Conservation (phyloP, 2,797 vertebrate species). For the Paedocypris micromegethes region DNA sequence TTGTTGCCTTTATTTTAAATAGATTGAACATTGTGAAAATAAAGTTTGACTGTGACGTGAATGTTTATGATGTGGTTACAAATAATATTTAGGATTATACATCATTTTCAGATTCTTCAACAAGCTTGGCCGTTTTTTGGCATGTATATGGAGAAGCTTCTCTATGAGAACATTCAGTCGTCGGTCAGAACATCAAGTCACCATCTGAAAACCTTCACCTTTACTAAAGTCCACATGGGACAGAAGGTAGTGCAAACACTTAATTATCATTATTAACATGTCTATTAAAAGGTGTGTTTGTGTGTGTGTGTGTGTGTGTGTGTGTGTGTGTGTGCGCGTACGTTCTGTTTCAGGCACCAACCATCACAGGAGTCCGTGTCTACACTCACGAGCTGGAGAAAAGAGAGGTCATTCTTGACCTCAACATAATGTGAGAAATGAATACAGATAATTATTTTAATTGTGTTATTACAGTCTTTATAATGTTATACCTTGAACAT, state of each 20-base stretch:
- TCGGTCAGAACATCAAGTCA: slow-evolving; percentile 73
- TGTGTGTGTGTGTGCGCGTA: not conserved
- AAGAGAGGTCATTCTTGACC: slow-evolving; percentile 82
- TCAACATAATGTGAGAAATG: slow-evolving; percentile 78
- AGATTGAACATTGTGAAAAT: not conserved
- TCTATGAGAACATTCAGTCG: slow-evolving; percentile 79
- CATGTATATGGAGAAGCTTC: slow-evolving; percentile 85
- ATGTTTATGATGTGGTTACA: too few relatives aligned
- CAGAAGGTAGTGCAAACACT: slow-evolving; percentile 69
- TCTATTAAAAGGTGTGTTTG: too few relatives aligned
- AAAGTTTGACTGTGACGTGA: too few relatives aligned
- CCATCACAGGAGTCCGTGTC: slow-evolving; percentile 79
- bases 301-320: not conserved
- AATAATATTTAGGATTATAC: too few relatives aligned
- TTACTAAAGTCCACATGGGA: slow-evolving; percentile 89
- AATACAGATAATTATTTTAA: too few relatives aligned
- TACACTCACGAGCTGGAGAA: slow-evolving; percentile 81
- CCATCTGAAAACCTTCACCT: slow-evolving; percentile 82
- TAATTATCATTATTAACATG: too few relatives aligned
- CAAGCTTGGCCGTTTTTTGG: slow-evolving; percentile 95
- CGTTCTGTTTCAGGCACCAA: slow-evolving; percentile 75
- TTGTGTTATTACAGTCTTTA: too few relatives aligned
- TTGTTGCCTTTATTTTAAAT: not conserved
- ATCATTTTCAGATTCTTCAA: slow-evolving; percentile 70
- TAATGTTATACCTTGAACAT: not conserved